Evolutionary conservation across 1,140 invertebrate species (phyloP).

Genomic region (Bombus terrestris): DNA sequence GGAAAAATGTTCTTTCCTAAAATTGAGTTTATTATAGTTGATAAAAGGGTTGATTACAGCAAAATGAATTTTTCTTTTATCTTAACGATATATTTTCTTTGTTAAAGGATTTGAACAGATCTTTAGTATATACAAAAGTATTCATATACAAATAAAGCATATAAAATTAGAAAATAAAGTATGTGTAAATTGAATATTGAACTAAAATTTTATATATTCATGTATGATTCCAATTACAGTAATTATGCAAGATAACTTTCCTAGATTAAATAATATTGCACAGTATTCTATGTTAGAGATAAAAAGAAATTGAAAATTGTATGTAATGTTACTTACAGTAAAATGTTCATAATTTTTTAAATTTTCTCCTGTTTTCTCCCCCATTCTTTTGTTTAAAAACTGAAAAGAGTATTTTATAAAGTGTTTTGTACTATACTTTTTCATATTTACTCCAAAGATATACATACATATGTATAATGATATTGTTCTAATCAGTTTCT

Average conservation of each 20-base stretch:
- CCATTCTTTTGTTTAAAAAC: no score
- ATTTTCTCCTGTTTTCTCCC: no score
- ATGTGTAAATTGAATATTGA: not conserved
- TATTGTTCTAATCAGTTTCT: no score
- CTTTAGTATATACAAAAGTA: constrained; percentile 72
- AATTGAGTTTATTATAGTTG: not conserved
- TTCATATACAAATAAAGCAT: constrained; percentile 56
- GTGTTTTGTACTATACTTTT: no score
- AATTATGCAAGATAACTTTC: not conserved
- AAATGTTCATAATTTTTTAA: constrained; percentile 3
- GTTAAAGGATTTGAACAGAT: constrained; percentile 70
- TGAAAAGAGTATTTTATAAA: no score
- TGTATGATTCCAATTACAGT: not conserved
- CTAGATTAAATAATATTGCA: not conserved
- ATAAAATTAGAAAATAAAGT: constrained; percentile 13
- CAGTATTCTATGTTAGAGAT: not conserved
- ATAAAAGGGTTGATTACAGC: not conserved
- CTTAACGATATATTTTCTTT: constrained; percentile 74
- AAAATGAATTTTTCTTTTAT: constrained; percentile 26
- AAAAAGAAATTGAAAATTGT: not conserved
- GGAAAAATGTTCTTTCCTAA: not conserved
- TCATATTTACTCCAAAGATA: no score
- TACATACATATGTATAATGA: no score
- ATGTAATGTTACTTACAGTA: constrained; percentile 20
- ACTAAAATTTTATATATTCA: not conserved